Percentiles rank a stretch among this genome's conserved stretches.
Evolutionary conservation across 2,888 invertebrate genomes (phyloP).

Genomic region (Liodrosophila aerea): DNA sequence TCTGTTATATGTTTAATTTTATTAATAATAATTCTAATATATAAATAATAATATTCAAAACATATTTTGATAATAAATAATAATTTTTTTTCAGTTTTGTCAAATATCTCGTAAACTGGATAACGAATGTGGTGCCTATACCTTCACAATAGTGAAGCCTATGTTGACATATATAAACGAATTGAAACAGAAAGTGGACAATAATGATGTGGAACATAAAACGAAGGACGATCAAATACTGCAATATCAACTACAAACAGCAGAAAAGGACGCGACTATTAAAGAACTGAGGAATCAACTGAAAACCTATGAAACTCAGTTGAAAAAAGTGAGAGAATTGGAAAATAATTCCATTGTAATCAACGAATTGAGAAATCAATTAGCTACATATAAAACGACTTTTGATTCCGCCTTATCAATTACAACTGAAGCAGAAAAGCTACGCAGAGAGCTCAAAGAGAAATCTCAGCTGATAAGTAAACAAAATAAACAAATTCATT

Average conservation of each 20-base stretch:
- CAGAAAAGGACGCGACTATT: no score
- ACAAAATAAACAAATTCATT: no score
- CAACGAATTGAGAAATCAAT: not conserved
- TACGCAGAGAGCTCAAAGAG: not conserved
- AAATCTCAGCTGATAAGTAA: not conserved
- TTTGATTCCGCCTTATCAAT: no score
- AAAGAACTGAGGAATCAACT: no score
- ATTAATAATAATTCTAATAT: no score
- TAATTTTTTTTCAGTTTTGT: not conserved
- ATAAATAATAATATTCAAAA: no score
- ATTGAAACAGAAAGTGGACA: not conserved
- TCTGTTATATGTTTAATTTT: no score
- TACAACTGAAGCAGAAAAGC: not conserved
- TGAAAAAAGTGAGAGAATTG: not conserved
- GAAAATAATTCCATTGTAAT: not conserved
- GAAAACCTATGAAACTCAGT: no score
- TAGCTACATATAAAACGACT: no score
- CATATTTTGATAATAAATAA: no score
- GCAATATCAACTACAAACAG: not conserved
- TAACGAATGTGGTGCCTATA: not conserved
- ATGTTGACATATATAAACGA: not conserved
- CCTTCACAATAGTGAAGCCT: not conserved
- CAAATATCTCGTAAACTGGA: not conserved
- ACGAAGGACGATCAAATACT: not conserved
- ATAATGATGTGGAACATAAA: not conserved